A percentile compares a stretch with the other conserved stretches of the same genome.
phyloP scores from a whole-genome alignment of 2,797 vertebrate genomes.

The Prionace glauca region DNA sequence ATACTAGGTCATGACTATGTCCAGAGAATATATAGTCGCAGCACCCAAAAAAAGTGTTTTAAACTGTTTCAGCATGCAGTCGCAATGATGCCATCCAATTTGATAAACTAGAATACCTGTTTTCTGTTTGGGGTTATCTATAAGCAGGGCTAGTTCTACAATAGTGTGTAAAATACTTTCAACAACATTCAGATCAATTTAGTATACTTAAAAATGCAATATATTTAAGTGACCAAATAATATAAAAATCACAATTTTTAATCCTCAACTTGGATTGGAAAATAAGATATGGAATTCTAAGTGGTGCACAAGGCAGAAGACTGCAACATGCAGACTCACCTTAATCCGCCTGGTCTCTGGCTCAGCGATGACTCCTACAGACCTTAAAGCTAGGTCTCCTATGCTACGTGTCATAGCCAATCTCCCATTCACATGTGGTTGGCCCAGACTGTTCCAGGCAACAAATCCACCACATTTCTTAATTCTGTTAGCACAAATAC shows the following conservation, averaged over 20 bases:
- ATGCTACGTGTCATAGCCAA: conserved; percentile 96
- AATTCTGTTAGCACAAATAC: conserved; percentile 61
- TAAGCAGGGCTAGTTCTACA: not conserved
- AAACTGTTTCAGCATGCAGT: not conserved
- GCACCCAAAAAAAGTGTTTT: not conserved
- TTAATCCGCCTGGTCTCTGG: conserved; percentile 81
- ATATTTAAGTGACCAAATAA: not conserved
- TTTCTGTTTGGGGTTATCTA: too few species aligned
- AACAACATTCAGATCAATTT: not conserved
- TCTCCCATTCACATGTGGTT: conserved; percentile 89
- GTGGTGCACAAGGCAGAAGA: not conserved
- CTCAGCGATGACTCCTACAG: conserved; percentile 82
- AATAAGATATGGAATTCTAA: not conserved
- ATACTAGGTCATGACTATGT: not conserved
- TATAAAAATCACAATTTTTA: not conserved
- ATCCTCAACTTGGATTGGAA: not conserved
- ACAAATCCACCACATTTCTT: conserved; percentile 83
- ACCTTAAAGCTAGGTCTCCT: conserved; percentile 90
- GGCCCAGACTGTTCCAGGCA: conserved; percentile 91
- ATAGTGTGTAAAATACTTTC: not conserved
- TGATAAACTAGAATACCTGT: too few species aligned
- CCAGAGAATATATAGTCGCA: not conserved
- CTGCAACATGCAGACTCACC: conserved; percentile 55
- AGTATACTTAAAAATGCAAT: not conserved
- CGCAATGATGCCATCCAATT: not conserved